These are phyloP conservation scores for Pteromalus puparum DNA, from an alignment of 1,140 invertebrate species.

Conservation along the genomic window DNA sequence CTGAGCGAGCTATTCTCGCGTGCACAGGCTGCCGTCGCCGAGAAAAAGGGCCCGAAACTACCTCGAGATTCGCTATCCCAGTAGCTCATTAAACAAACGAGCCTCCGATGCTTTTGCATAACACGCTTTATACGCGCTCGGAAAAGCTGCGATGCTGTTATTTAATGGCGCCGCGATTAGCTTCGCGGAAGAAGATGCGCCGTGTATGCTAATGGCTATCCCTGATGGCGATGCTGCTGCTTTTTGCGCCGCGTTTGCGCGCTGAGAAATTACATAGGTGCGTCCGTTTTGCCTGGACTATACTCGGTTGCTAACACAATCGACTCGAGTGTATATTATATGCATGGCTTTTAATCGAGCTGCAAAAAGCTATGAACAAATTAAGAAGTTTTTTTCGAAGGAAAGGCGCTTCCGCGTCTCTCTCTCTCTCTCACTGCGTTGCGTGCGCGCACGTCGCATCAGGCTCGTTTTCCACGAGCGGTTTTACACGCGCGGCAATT, in stretches of 20 bases:
- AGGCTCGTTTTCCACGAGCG: slow-evolving; percentile 74
- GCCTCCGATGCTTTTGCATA: slow-evolving; percentile 49
- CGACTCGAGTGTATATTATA: slow-evolving; percentile 16
- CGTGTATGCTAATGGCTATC: neutral
- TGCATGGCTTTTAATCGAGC: neutral
- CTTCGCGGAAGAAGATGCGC: neutral
- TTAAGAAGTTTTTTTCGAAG: slow-evolving; percentile 10
- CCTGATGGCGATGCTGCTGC: neutral
- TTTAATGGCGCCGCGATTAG: slow-evolving; percentile 30
- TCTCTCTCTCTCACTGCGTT: neutral
- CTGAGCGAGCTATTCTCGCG: slow-evolving; percentile 54
- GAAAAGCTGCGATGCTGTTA: slow-evolving; percentile 17
- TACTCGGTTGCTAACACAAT: slow-evolving; percentile 8
- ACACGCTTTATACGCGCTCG: slow-evolving; percentile 26
- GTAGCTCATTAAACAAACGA: slow-evolving; percentile 72
- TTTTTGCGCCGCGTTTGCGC: neutral
- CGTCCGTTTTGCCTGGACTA: neutral
- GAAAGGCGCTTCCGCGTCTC: slow-evolving; percentile 37
- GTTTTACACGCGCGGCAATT: slow-evolving; percentile 73
- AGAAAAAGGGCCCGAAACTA: slow-evolving; percentile 64
- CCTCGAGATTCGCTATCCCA: slow-evolving; percentile 71
- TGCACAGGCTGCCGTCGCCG: slow-evolving; percentile 43
- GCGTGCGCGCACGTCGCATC: slow-evolving; percentile 72
- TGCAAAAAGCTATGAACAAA: slow-evolving; percentile 34
- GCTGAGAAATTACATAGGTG: slow-evolving; percentile 3